phyloP scores from a whole-genome alignment of 2,113 vertebrate species.

The Todiramphus saurophagus region DNA sequence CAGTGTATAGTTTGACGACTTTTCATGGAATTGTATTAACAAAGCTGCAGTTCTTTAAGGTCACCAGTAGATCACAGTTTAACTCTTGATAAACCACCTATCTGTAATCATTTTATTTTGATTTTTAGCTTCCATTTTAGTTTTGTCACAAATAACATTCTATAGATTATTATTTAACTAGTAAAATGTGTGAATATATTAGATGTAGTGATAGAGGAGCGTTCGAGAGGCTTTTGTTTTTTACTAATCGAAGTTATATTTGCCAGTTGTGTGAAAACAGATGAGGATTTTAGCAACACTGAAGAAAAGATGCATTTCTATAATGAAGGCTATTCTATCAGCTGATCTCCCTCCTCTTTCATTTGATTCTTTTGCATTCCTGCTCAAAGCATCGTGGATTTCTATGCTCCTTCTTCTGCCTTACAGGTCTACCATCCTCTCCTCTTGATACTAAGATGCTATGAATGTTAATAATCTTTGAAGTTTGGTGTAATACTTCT shows the following conservation, averaged over 20 bases:
- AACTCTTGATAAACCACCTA: neutral
- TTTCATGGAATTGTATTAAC: neutral
- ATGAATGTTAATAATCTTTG: neutral
- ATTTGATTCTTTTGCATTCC: neutral
- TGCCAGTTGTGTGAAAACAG: neutral
- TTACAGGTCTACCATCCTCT: neutral
- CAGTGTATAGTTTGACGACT: neutral
- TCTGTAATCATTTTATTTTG: neutral
- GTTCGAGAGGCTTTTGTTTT: neutral
- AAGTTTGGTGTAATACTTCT: neutral
- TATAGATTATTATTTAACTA: neutral
- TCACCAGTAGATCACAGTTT: neutral
- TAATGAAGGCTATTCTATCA: neutral
- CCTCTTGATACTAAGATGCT: neutral
- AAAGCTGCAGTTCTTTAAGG: neutral
- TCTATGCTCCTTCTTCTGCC: neutral
- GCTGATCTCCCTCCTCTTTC: neutral
- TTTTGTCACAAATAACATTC: neutral
- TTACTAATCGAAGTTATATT: neutral
- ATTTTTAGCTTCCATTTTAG: neutral
- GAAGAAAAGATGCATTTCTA: neutral
- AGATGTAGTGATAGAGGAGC: neutral
- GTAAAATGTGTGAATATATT: neutral
- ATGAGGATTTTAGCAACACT: neutral
- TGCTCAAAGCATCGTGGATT: neutral